Conservation (phyloP, 1,140 invertebrate genomes). For the Drosophila eugracilis region DNA sequence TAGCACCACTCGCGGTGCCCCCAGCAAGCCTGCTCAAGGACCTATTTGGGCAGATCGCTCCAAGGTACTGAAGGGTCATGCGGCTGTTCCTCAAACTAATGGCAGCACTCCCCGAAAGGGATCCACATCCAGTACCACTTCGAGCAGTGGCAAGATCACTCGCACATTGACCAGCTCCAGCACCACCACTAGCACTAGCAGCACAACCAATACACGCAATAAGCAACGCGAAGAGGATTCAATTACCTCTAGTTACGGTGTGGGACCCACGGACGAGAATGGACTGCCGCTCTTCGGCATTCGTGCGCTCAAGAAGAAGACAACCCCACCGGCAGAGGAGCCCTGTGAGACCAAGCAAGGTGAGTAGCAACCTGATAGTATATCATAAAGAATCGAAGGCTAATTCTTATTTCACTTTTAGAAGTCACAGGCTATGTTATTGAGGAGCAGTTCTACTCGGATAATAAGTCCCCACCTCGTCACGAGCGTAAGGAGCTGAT, state of each 20-base stretch:
- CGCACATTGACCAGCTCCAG: conserved; percentile 51
- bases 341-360: conserved; percentile 85
- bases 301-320: conserved; percentile 89
- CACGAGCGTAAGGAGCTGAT: conserved; percentile 88
- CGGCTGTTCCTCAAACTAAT: conserved; percentile 12
- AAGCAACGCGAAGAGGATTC: conserved; percentile 84
- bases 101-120: conserved; percentile 43
- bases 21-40: conserved; percentile 78
- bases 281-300: conserved; percentile 91
- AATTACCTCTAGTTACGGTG: conserved; percentile 92
- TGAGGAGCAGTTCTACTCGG: conserved; percentile 88
- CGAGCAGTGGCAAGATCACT: conserved; percentile 39
- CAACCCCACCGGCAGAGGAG: conserved; percentile 79
- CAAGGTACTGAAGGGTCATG: conserved; percentile 83
- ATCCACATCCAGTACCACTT: conserved; percentile 46
- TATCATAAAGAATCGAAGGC: too few relatives aligned
- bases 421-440: conserved; percentile 89
- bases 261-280: conserved; percentile 91
- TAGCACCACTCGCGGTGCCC: conserved; percentile 28
- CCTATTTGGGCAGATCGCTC: conserved; percentile 87
- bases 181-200: conserved; percentile 66
- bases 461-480: conserved; percentile 88
- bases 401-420: neutral
- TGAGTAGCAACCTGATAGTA: conserved; percentile 53
- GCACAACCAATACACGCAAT: conserved; percentile 81